Percentiles rank a stretch among this genome's conserved stretches.
These are phyloP conservation scores for Pelvicachromis taeniatus DNA, from an alignment of 2,113 vertebrate genomes.

Conservation along the genomic window DNA sequence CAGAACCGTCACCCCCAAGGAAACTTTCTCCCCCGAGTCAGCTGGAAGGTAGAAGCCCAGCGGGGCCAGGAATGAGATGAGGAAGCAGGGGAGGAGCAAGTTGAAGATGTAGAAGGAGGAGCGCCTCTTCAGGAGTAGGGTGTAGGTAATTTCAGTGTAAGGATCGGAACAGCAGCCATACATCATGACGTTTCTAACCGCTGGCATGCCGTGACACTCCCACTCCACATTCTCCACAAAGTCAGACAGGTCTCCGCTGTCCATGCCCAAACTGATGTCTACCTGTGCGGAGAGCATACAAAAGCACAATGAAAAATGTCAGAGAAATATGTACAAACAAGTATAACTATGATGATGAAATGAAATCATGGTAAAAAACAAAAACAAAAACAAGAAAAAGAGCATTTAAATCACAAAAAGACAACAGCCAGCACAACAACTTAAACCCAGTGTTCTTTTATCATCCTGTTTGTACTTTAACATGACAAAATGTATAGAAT, in stretches of 20 bases:
- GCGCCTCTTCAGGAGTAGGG: slow-evolving; percentile 88
- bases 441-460: neutral
- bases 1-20: slow-evolving; percentile 92
- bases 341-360: neutral
- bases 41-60: slow-evolving; percentile 96
- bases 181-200: slow-evolving; percentile 87
- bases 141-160: slow-evolving; percentile 96
- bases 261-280: slow-evolving; percentile 83
- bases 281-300: slow-evolving; percentile 42
- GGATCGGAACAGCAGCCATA: slow-evolving; percentile 98
- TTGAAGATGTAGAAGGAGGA: slow-evolving; percentile 98
- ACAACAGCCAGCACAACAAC: neutral
- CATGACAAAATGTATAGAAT: no score
- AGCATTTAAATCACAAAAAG: neutral
- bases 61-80: slow-evolving; percentile 95
- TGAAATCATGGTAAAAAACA: neutral
- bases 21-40: slow-evolving; percentile 97
- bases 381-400: neutral
- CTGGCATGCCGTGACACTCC: slow-evolving; percentile 97
- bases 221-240: slow-evolving; percentile 97
- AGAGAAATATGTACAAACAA: neutral
- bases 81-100: slow-evolving; percentile 89
- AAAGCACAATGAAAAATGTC: neutral
- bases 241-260: slow-evolving; percentile 90
- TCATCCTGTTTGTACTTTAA: no score